Evolutionary conservation across 1,140 invertebrate genomes (phyloP), one percentile per base, ranked within the genome.

Genomic region (Drosophila mayri): DNA sequence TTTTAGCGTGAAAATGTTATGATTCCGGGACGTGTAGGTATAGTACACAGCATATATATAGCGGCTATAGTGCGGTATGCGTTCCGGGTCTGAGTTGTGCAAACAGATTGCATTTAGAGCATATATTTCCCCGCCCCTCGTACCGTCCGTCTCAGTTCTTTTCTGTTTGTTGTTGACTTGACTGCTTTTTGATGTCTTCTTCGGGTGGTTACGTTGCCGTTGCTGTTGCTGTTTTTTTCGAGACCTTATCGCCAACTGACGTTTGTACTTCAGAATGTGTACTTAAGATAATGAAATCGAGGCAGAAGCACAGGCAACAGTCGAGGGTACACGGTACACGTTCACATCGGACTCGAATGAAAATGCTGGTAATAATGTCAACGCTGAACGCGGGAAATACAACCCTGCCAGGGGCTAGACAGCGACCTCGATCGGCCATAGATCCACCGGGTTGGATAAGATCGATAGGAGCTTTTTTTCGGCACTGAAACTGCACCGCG

Each of bases 211-310:
- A 68, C 64, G 57, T 76, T 46, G 18, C 32, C 5, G 47, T 30
- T 40, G 74, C 41, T 40, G 30, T 55, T 64, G 16, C 9, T 30
- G 9, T 49, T 50, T 50, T 52, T 60, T 47, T 32, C 35, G 52
- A 58, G 49, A 43, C 67, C 78, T 90, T 90, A 90, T 90, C 85
- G 78, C 78, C 81, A 76, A 90, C 85, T 90, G 85, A 90, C 85
- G 85, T 90, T 90, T 90, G 85, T 90, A 90, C 85, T 85, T 90
- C 86, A 85, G 88, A 90, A 81, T 90, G 85, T 90, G 81, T 90
- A 90, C 86, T 90, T 90, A 85, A 90, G 85, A 90, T 90, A 90
- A 86, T 85, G 81, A 81, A 90, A 90, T 43, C 49, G 70, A 65
- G 71, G 50, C 64, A 73, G 81, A 78, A 85, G 73, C 52, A 71